These are phyloP conservation scores for Chloebia gouldiae DNA, from an alignment of 2,113 vertebrate genomes.

Conservation along the genomic window DNA sequence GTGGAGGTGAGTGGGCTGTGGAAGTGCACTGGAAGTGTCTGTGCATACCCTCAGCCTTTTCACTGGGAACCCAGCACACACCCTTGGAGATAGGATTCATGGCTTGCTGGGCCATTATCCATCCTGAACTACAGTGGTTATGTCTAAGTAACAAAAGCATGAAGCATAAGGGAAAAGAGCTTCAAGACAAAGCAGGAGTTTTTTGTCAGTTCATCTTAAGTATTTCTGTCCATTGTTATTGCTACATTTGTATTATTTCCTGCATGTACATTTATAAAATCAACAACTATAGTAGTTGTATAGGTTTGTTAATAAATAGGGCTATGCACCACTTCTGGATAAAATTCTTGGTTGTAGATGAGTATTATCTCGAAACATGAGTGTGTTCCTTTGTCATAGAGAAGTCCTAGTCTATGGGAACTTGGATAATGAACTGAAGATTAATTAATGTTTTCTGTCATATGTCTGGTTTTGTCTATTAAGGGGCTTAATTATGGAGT, in stretches of 20 bases:
- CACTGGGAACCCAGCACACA: not conserved
- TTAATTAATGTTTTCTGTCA: not conserved
- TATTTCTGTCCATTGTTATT: not conserved
- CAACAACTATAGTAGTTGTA: not conserved
- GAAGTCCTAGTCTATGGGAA: not conserved
- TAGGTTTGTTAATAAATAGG: not conserved
- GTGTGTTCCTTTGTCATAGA: not conserved
- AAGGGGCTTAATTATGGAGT: not conserved
- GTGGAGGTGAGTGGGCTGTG: not conserved
- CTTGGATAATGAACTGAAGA: not conserved
- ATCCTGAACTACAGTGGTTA: not conserved
- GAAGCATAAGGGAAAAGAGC: not conserved
- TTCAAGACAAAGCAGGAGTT: accelerated
- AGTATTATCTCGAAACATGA: not conserved
- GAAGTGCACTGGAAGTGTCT: not conserved
- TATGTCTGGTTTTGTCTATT: not conserved
- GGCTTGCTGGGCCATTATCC: not conserved
- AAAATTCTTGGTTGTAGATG: not conserved
- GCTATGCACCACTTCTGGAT: not conserved
- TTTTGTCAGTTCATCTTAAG: not conserved
- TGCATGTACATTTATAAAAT: not conserved
- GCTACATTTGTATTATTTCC: not conserved
- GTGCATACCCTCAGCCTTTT: not conserved
- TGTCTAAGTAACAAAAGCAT: not conserved
- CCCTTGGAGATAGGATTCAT: not conserved